These are phyloP conservation scores for Beroe ovata DNA, from an alignment of 37 sponge, comb jelly and placozoan genomes.

Conservation along the genomic window DNA sequence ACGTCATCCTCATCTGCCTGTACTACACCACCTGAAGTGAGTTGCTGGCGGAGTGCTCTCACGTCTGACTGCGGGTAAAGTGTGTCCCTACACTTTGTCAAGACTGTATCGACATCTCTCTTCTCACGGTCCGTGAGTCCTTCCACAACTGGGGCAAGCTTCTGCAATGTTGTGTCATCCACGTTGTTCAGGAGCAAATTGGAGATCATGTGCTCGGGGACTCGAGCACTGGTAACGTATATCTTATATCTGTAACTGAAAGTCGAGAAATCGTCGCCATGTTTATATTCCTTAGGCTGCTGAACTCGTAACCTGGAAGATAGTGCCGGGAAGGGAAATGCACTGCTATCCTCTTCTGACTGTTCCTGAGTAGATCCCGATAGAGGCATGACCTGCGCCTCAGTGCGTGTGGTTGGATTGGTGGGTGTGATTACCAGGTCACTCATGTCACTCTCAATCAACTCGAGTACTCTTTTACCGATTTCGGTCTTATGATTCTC, in stretches of 20 bases:
- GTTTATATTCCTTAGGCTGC: slow-evolving; percentile 43
- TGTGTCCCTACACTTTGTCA: neutral
- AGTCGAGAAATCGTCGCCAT: slow-evolving; percentile 2
- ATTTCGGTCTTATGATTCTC: neutral
- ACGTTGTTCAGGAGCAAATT: slow-evolving; percentile 7
- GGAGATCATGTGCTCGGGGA: neutral
- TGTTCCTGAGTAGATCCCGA: neutral
- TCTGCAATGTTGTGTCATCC: slow-evolving; percentile 4
- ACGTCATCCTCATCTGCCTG: slow-evolving; percentile 38
- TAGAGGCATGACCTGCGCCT: neutral
- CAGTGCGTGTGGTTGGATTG: neutral
- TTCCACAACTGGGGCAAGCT: slow-evolving; percentile 19
- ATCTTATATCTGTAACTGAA: slow-evolving; percentile 22
- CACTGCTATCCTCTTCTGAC: neutral
- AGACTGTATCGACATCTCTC: neutral
- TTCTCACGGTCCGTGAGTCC: slow-evolving; percentile 9
- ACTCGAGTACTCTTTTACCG: neutral
- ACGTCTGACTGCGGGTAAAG: slow-evolving; percentile 36
- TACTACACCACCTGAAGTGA: neutral
- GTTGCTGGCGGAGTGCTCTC: slow-evolving; percentile 19
- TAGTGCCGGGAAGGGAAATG: neutral
- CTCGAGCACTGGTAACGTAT: neutral
- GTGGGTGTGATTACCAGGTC: neutral
- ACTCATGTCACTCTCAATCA: neutral
- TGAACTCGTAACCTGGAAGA: neutral